Conservation (phyloP, 1,140 invertebrate genomes). For the Drosophila nikananu region DNA sequence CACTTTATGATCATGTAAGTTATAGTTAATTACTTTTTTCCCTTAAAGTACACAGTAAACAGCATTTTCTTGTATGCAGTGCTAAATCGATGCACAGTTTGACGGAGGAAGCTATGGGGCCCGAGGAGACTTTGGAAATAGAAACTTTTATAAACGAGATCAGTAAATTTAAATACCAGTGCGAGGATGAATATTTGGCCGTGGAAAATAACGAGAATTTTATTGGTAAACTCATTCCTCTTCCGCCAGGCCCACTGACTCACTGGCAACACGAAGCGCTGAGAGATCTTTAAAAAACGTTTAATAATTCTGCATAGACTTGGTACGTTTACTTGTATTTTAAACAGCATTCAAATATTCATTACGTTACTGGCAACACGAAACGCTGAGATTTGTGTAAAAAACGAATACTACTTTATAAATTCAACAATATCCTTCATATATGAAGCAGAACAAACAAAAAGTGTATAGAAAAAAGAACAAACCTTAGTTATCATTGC, state of each 20-base stretch:
- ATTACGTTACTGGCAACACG: background rate
- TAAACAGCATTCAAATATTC: background rate
- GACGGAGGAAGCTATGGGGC: background rate
- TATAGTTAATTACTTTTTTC: background rate
- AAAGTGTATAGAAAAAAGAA: background rate
- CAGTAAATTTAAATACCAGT: slow-evolving; percentile 47
- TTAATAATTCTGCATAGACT: background rate
- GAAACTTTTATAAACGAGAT: slow-evolving; percentile 48
- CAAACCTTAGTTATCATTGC: slow-evolving; percentile 1
- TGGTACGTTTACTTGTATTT: background rate
- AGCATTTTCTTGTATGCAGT: slow-evolving; percentile 3
- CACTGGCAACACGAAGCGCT: slow-evolving; percentile 41
- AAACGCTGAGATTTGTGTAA: background rate
- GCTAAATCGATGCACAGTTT: slow-evolving; percentile 26
- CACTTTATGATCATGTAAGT: slow-evolving; percentile 52
- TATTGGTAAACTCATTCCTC: slow-evolving; percentile 2
- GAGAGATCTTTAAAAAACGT: background rate
- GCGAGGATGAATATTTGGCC: slow-evolving; percentile 29
- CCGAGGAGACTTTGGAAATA: slow-evolving; percentile 28
- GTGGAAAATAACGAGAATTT: too few species aligned
- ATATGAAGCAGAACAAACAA: background rate
- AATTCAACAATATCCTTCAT: background rate
- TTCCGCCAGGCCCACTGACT: slow-evolving; percentile 45
- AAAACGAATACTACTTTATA: background rate
- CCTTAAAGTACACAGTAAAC: background rate